A percentile compares a stretch with the other conserved stretches of the same genome.
Conservation (phyloP, 1,140 invertebrate genomes). For the Ptiloglossa arizonensis region DNA sequence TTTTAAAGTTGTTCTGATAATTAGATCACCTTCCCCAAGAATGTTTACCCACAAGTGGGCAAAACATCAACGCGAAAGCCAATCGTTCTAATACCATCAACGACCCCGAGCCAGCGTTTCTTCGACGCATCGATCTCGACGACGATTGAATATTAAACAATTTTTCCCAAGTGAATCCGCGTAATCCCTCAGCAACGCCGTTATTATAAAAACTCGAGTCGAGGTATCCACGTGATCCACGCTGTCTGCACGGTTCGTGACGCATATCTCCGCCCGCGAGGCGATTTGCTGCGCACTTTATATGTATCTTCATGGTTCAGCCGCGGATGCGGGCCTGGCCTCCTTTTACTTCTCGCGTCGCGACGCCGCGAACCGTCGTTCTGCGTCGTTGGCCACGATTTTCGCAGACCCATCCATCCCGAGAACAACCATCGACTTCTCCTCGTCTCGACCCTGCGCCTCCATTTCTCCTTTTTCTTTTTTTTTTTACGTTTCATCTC, state of each 20-base stretch:
- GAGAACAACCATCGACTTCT: not conserved
- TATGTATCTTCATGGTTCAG: slow-evolving; percentile 43
- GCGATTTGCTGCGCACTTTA: slow-evolving; percentile 18
- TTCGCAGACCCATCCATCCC: slow-evolving; percentile 2
- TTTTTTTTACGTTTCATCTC: not conserved
- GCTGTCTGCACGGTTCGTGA: not conserved
- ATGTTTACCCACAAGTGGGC: too few relatives aligned
- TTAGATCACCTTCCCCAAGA: too few relatives aligned
- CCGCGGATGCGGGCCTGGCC: slow-evolving; percentile 26
- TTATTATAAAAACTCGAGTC: too few relatives aligned
- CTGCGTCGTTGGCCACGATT: slow-evolving; percentile 10
- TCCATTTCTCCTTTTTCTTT: not conserved
- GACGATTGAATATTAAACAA: too few relatives aligned
- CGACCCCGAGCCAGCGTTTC: too few relatives aligned
- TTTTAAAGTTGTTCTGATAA: too few relatives aligned
- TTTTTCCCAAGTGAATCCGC: too few relatives aligned
- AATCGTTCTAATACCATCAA: too few relatives aligned
- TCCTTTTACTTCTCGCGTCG: slow-evolving; percentile 43
- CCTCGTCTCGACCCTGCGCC: not conserved
- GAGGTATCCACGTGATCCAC: not conserved
- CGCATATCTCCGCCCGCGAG: not conserved
- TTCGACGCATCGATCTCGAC: too few relatives aligned
- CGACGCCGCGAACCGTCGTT: not conserved
- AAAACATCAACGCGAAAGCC: too few relatives aligned
- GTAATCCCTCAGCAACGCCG: too few relatives aligned